Evolutionary conservation across 2,797 vertebrate genomes (phyloP), one percentile per base, ranked within the genome.

Genomic region (Tangara arthus): DNA sequence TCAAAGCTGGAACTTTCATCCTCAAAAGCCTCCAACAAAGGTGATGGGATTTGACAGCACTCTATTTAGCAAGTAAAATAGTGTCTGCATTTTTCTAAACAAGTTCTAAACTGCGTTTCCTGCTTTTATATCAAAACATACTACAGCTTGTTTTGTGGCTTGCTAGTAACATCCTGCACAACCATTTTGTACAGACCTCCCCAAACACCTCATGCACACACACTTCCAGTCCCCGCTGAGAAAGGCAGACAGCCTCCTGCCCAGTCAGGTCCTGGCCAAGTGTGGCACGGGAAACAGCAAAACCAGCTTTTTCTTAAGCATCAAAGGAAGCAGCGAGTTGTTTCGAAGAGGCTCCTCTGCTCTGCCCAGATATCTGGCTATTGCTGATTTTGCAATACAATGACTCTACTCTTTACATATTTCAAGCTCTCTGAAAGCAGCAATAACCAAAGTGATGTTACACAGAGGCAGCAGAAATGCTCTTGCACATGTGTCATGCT

Each of bases 31-130:
- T 61, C 34, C 37, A 82, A 30, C 28, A 61, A 76, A 89, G 70
- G 16, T 65, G 83, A 83, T 69, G 47, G 77, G 55, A 68, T 77
- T 73, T 94, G 93, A 85, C 93, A 94, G 75, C 75, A 23, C 32
- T 49, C 47, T 55, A 24, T 79, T 94, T 96, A 87, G 61, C 50
- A 70, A 73, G 34, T 65, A 89, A 93, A 91, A 86, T 8, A 15
- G 17, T 26, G 15, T 18, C 82, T 78, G 28, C 26, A 12, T 64
- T 94, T 93, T 90, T 64, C 80, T 42, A 75, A 92, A 56, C 84
- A 68, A 65, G 46, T 84, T 72, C 82, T 79, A 75, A 93, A 57
- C 41, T 75, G 81, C 27, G 66, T 87, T 69, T 87, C 56, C 80
- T 88, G 32, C 3, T 77, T 84, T 80, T 59, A 23, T 59, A 90